phyloP scores from a whole-genome alignment of 2,888 invertebrate species.

The Allacma fusca region DNA sequence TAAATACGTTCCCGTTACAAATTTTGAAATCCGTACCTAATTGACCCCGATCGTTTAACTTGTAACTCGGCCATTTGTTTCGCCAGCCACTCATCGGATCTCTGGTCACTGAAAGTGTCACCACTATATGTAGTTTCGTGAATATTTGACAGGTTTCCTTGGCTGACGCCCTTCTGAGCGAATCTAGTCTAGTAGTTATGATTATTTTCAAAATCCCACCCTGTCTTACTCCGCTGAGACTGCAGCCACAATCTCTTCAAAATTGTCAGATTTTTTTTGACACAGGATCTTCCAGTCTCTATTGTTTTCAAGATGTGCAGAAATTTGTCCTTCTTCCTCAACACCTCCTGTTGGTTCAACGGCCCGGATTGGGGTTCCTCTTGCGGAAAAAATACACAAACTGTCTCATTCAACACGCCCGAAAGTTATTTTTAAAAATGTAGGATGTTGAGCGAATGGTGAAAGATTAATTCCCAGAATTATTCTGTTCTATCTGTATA shows the following conservation, averaged over 20 bases:
- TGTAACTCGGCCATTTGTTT: conserved; percentile 59
- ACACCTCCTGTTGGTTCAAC: not conserved
- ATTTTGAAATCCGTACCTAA: too few species aligned
- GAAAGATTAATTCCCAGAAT: too few species aligned
- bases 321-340: not conserved
- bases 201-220: conserved; percentile 13
- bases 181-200: not conserved
- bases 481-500: too few species aligned
- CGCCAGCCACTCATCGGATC: conserved; percentile 60
- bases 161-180: not conserved
- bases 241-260: conserved; percentile 22
- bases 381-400: not conserved
- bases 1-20: too few species aligned
- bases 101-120: conserved; percentile 33
- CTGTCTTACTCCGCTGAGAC: conserved; percentile 37
- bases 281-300: too few species aligned
- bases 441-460: too few species aligned
- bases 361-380: conserved; percentile 14
- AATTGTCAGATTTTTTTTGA: not conserved
- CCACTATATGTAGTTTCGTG: conserved; percentile 30
- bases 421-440: not conserved
- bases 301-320: too few species aligned
- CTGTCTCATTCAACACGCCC: not conserved
- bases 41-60: conserved; percentile 51
- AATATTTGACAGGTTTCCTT: conserved; percentile 32